Evolutionary conservation across 2,888 invertebrate genomes (phyloP).

Genomic region (Synanthedon andrenaeformis): DNA sequence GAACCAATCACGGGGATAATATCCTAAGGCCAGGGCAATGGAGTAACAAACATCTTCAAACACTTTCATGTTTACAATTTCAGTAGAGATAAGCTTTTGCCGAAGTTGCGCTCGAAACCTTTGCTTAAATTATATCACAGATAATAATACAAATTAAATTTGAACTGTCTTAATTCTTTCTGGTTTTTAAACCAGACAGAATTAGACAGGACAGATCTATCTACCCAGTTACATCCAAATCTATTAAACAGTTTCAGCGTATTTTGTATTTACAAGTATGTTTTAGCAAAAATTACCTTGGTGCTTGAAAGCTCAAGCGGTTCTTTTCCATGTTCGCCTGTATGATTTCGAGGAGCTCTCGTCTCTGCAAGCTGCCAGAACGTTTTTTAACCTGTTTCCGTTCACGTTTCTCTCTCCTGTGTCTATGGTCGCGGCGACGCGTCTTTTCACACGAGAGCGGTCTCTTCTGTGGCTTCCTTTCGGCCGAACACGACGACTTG

Average conservation of each 20-base stretch:
- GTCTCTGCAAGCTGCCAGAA: slow-evolving; percentile 81
- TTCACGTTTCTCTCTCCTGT: slow-evolving; percentile 60
- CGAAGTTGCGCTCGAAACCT: too few species aligned
- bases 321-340: slow-evolving; percentile 93
- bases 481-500: slow-evolving; percentile 57
- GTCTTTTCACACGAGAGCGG: slow-evolving; percentile 24
- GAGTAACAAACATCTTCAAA: too few species aligned
- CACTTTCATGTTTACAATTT: too few species aligned
- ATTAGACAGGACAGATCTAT: too few species aligned
- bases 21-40: too few species aligned
- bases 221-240: not conserved
- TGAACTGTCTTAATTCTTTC: too few species aligned
- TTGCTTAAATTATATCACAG: too few species aligned
- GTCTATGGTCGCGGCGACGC: slow-evolving; percentile 46
- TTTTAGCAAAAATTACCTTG: slow-evolving; percentile 67
- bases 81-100: too few species aligned
- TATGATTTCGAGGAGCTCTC: slow-evolving; percentile 87
- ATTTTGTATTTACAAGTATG: not conserved
- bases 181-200: too few species aligned
- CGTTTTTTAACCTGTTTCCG: slow-evolving; percentile 70
- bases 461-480: slow-evolving; percentile 37
- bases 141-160: too few species aligned
- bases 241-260: not conserved
- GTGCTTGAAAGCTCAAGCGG: slow-evolving; percentile 85
- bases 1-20: too few species aligned